phyloP scores from a whole-genome alignment of 2,113 vertebrate species.

The Craseonycteris thonglongyai region DNA sequence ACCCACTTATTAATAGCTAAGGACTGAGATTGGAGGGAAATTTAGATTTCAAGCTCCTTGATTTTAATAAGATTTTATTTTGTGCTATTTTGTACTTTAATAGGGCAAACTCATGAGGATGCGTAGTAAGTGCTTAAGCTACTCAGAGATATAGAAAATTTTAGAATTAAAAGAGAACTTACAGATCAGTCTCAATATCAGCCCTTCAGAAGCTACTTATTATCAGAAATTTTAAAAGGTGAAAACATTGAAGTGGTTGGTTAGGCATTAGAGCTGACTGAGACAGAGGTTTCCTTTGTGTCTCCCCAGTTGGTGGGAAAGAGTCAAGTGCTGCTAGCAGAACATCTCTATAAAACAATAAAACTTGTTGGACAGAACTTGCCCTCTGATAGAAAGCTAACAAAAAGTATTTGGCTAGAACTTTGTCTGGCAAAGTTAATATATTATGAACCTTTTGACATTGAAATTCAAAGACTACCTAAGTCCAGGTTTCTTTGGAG shows the following conservation, averaged over 20 bases:
- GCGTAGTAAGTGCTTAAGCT: neutral
- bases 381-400: neutral
- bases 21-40: neutral
- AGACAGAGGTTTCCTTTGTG: neutral
- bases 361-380: neutral
- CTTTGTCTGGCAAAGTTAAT: conserved; percentile 2
- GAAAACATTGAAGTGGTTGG: neutral
- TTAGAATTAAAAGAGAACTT: neutral
- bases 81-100: neutral
- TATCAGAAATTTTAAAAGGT: neutral
- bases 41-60: neutral
- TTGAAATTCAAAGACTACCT: neutral
- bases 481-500: neutral
- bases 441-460: neutral
- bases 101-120: neutral
- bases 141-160: neutral
- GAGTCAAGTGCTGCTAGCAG: neutral
- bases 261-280: neutral
- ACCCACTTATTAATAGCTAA: neutral
- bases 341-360: neutral
- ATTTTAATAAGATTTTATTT: neutral
- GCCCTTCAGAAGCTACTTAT: neutral
- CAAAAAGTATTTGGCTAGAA: neutral
- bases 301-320: neutral
- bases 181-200: neutral